Conservation (phyloP, 2,113 vertebrate species). For the Hirundichthys speculiger region DNA sequence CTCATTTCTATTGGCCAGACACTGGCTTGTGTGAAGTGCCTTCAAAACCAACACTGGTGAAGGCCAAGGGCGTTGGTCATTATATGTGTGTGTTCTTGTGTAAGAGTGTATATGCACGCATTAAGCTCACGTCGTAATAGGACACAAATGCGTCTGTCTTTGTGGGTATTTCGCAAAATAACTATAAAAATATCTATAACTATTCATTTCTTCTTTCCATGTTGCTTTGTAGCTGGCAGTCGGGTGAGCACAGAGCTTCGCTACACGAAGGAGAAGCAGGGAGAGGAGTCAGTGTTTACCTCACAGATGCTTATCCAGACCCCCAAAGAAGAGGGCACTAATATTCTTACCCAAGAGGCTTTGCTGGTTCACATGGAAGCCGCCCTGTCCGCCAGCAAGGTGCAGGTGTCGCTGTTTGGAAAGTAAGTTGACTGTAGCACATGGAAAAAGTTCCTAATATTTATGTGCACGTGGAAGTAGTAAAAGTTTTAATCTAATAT, state of each 20-base stretch:
- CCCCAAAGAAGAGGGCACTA: slow-evolving; percentile 87
- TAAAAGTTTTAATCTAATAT: neutral
- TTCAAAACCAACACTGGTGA: slow-evolving; percentile 74
- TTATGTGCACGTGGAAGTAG: neutral
- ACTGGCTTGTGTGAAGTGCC: slow-evolving; percentile 73
- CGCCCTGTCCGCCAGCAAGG: slow-evolving; percentile 93
- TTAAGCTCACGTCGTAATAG: slow-evolving; percentile 33
- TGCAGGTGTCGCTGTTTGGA: slow-evolving; percentile 96
- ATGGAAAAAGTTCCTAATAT: neutral
- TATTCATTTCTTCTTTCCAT: slow-evolving; percentile 11
- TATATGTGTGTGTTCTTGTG: slow-evolving; percentile 63
- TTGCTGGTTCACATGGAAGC: slow-evolving; percentile 94
- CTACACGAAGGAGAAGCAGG: slow-evolving; percentile 97
- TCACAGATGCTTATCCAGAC: slow-evolving; percentile 98
- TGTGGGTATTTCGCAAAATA: neutral
- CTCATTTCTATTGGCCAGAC: slow-evolving; percentile 79
- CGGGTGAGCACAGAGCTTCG: slow-evolving; percentile 93
- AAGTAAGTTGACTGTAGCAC: slow-evolving; percentile 86
- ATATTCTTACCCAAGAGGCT: slow-evolving; percentile 91
- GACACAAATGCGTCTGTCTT: slow-evolving; percentile 25
- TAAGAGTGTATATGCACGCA: slow-evolving; percentile 37
- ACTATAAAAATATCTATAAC: slow-evolving; percentile 7
- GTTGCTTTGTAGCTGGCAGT: slow-evolving; percentile 86
- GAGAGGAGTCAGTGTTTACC: slow-evolving; percentile 94
- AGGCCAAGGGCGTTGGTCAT: slow-evolving; percentile 74